These are phyloP conservation scores for Ailuropoda melanoleuca DNA, from an alignment of 2,113 vertebrate genomes.

Conservation along the genomic window DNA sequence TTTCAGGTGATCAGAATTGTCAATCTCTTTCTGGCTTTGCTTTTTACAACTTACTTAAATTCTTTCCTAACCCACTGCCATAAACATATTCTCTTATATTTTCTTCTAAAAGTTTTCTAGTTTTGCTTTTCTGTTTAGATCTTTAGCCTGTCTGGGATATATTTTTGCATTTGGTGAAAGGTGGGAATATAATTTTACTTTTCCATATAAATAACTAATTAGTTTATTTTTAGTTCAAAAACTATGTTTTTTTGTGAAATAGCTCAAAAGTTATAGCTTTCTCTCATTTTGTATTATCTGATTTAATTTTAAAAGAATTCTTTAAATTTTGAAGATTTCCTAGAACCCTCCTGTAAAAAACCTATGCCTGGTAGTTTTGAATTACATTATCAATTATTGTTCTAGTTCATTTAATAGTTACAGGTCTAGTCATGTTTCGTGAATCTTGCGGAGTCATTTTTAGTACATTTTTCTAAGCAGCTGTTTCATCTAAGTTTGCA, in stretches of 20 bases:
- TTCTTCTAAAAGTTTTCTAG: neutral
- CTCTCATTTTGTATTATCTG: neutral
- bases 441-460: neutral
- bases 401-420: neutral
- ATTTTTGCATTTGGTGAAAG: neutral
- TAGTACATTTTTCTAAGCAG: neutral
- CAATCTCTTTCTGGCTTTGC: neutral
- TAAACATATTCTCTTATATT: neutral
- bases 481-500: neutral
- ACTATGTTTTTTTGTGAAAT: neutral
- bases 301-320: neutral
- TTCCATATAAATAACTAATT: neutral
- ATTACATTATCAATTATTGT: neutral
- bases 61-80: neutral
- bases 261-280: neutral
- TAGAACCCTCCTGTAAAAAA: slow-evolving; percentile 12
- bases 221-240: neutral
- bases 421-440: neutral
- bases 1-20: neutral
- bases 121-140: neutral
- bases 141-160: neutral
- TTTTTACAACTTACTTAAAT: neutral
- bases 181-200: neutral
- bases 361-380: neutral
- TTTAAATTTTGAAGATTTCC: neutral